These are phyloP conservation scores for Notocelia uddmanniana DNA, from an alignment of 2,888 invertebrate species.

Conservation along the genomic window DNA sequence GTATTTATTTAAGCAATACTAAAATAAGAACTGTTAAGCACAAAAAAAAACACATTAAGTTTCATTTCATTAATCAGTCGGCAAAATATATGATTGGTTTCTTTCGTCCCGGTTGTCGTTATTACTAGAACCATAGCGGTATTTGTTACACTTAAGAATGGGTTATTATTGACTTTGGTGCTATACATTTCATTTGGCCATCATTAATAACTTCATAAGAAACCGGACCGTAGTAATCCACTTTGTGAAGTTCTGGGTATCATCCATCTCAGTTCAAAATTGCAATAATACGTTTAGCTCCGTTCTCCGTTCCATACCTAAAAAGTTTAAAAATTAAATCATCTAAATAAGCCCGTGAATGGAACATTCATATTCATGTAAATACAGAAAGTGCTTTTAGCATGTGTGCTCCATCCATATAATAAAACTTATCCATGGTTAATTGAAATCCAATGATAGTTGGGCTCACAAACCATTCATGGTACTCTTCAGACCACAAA, in stretches of 20 bases:
- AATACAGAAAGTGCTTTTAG: slow-evolving; percentile 20
- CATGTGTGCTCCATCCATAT: slow-evolving; percentile 18
- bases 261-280: background rate
- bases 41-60: too few species aligned
- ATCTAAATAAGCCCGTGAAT: too few species aligned
- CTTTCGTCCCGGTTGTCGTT: too few species aligned
- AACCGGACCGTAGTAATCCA: too few species aligned
- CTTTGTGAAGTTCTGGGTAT: background rate
- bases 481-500: slow-evolving; percentile 37
- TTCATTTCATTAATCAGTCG: too few species aligned
- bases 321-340: background rate
- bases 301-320: background rate
- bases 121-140: too few species aligned
- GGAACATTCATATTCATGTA: slow-evolving; percentile 8
- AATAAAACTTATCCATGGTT: slow-evolving; percentile 35
- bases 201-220: too few species aligned
- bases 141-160: too few species aligned
- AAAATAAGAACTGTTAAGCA: background rate
- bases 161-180: too few species aligned
- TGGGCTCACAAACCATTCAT: slow-evolving; percentile 34
- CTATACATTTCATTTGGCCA: too few species aligned
- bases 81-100: too few species aligned
- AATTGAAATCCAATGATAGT: slow-evolving; percentile 34
- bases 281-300: background rate
- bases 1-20: background rate